Evolutionary conservation across 2,113 vertebrate species (phyloP), one percentile per base, ranked within the genome.

Genomic region (Numida meleagris): DNA sequence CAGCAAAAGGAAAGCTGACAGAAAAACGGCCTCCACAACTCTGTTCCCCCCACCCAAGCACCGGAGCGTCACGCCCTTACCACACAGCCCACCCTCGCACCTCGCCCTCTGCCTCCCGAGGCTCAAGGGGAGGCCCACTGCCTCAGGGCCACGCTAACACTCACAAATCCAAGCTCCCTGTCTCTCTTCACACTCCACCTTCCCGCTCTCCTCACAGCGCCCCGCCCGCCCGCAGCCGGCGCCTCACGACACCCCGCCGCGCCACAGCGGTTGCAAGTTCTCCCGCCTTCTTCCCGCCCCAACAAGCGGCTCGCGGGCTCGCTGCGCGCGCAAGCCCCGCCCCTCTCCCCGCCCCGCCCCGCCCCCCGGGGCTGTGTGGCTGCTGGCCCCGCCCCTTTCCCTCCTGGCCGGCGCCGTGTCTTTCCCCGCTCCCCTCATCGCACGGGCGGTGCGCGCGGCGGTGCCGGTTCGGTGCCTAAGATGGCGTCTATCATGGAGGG

Each of bases 401-500:
- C 84, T n/a, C 46, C 62, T 48, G 71, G 79, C 80, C 29, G 68
- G 50, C 20, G 83, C 68, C 21, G 66, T 50, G 81, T 38, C 36
- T 46, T 7, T 85, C 12, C 61, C 71, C 4, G 51, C 82, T 78
- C 73, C 87, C 88, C 77, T 79, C 72, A 43, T 76, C 76, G 43
- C 48, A 17, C 61, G 58, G 76, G 62, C n/a, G 78, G 78, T 27
- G 66, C 23, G 87, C 12, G 43, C 68, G 48, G 50, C 25, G 25
- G 50, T 51, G 50, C 50, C 85, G 89, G 91, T 96, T 97, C 96
- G 94, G 96, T 95, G 97, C 96, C 89, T 97, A 99, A 99, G 98
- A 99, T 99, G 99, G 99, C 99, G 98, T 99, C 99, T 83, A 99
- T 99, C 98, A 99, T 99, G 99, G 99, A 99, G 90, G 99, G 99